Evolutionary conservation across 2,888 invertebrate species (phyloP).

Genomic region (Rhimphoctona megacephalus): DNA sequence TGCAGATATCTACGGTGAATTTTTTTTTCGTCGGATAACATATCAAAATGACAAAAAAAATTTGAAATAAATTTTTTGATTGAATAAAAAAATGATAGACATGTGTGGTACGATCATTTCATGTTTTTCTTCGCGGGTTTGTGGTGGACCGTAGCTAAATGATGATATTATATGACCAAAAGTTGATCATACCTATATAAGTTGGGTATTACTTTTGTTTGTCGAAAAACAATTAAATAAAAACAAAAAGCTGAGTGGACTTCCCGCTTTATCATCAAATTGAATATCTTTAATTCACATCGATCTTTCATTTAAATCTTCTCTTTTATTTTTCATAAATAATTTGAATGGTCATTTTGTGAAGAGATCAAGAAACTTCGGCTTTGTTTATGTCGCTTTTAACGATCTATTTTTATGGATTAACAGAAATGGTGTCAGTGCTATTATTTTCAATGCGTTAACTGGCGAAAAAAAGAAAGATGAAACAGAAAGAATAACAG

Average conservation of each 20-base stretch:
- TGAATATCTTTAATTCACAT: background rate
- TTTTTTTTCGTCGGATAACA: background rate
- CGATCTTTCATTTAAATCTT: background rate
- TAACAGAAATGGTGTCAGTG: constrained; percentile 3
- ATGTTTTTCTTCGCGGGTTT: no score
- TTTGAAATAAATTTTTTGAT: no score
- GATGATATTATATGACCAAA: no score
- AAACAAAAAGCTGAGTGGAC: no score
- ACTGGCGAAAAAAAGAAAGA: constrained; percentile 6
- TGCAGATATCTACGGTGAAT: no score
- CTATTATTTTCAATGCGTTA: constrained; percentile 10
- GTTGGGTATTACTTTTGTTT: no score
- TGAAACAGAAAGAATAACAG: constrained; percentile 6
- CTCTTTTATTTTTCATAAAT: background rate
- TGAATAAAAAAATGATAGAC: no score
- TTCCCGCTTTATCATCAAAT: background rate
- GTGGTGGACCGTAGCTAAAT: no score
- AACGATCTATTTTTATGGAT: background rate
- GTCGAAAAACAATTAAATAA: no score
- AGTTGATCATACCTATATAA: no score
- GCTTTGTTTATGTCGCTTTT: background rate
- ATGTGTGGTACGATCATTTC: background rate
- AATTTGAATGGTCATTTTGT: background rate
- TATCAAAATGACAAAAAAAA: no score
- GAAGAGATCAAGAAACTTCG: background rate